These are phyloP conservation scores for Pseudococcus viburni DNA, from an alignment of 2,888 invertebrate genomes.

Conservation along the genomic window DNA sequence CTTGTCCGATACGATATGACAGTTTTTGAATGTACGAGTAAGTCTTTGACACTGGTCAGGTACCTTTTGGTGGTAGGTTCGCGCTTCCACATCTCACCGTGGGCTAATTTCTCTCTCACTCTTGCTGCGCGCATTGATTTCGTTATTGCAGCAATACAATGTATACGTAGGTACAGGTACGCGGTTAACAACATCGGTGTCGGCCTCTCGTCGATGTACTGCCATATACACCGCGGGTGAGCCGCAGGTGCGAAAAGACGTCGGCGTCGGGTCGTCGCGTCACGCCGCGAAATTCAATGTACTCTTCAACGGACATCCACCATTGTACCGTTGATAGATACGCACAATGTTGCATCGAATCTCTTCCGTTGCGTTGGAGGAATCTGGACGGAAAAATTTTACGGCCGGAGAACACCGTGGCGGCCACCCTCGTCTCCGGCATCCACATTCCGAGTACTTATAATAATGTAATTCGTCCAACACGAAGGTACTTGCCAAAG, in stretches of 20 bases:
- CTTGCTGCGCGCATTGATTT: neutral
- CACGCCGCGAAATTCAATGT: neutral
- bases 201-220: neutral
- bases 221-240: neutral
- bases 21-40: neutral
- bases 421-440: neutral
- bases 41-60: neutral
- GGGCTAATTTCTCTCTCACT: neutral
- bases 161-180: neutral
- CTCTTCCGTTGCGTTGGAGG: neutral
- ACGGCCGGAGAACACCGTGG: neutral
- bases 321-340: neutral
- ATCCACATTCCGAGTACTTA: neutral
- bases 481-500: neutral
- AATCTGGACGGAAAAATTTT: neutral
- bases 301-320: slow-evolving; percentile 8
- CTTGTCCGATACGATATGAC: neutral
- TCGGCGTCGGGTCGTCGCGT: neutral
- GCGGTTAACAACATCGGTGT: neutral
- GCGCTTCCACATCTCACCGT: slow-evolving; percentile 7
- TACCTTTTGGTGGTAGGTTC: neutral
- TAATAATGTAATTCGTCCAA: no score
- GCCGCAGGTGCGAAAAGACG: slow-evolving; percentile 7
- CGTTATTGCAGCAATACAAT: neutral
- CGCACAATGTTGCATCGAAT: neutral